Evolutionary conservation across 2,797 vertebrate genomes (phyloP), one percentile per base, ranked within the genome.

Genomic region (Acipenser transmontanus): DNA sequence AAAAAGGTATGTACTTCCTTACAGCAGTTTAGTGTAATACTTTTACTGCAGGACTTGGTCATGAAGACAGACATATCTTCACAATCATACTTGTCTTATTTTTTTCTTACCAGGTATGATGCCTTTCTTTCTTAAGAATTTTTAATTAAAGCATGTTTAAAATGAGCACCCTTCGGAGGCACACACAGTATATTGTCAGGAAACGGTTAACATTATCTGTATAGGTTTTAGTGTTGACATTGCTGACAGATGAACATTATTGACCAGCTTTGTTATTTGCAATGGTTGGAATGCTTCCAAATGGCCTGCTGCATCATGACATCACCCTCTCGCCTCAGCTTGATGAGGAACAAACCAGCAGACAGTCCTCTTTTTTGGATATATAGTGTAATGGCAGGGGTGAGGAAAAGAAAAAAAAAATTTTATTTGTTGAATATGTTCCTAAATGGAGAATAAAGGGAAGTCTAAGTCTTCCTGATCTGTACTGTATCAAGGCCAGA

Each of bases 241-340:
- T 2, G 12, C 66, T 67, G 60, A 67, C 49, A 54, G 62, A 66
- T 51, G 11, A 51, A 61, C 13, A 50, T 67, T 50, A 67, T 66
- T 66, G 56, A 60, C 50, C 8, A 49, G 8, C 13, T 57, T 11
- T n/a, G 8, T 47, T 47, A 34, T 34, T 34, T 34, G 34, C 12
- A 6, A 47, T 63, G 67, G 7, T 54, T 63, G 67, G 67, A 50
- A 9, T 9, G 20, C 49, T n/a, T 59, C 67, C 67, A 68, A 49
- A 64, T 49, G 17, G n/a, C 50, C 13, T 68, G 62, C 67, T 68
- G 67, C 62, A 64, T 59, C 12, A 59, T 68, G 61, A 68, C 51
- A 57, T 68, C 67, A 68, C 13, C 8, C 13, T 11, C 6, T 63
- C 60, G 20, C 48, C n/a, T 50, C 47, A 50, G 54, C 56, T 51